These are phyloP conservation scores for Pteropus alecto DNA, from an alignment of 2,113 vertebrate genomes.

Conservation along the genomic window DNA sequence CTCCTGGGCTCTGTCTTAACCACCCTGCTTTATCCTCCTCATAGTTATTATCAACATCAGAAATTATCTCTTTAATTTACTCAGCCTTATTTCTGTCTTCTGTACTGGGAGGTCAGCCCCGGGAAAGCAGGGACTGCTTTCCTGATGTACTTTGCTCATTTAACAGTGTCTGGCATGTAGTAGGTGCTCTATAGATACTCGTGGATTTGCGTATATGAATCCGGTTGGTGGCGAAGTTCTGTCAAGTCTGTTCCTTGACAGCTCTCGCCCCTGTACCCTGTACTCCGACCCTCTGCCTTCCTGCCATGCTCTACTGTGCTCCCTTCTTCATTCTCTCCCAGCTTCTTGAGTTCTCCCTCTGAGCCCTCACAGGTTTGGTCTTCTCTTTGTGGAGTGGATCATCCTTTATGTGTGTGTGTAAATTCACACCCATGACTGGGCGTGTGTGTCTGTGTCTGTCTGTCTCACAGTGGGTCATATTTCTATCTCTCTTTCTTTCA, in stretches of 20 bases:
- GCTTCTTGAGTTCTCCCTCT: not conserved
- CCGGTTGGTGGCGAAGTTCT: not conserved
- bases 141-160: not conserved
- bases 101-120: not conserved
- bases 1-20: not conserved
- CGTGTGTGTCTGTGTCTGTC: not conserved
- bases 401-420: not conserved
- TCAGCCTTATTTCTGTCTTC: not conserved
- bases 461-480: not conserved
- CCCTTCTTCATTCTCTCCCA: not conserved
- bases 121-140: not conserved
- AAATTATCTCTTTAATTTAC: not conserved
- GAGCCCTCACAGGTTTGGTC: not conserved
- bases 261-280: not conserved
- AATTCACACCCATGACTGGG: not conserved
- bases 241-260: not conserved
- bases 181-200: not conserved
- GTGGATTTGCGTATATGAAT: not conserved
- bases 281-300: no score
- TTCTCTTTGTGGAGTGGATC: not conserved
- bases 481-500: not conserved
- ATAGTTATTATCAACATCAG: not conserved
- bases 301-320: not conserved
- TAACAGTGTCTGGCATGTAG: not conserved
- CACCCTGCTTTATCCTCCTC: not conserved